Conservation (phyloP, 1,140 invertebrate genomes). For the Drosophila tropicalis region DNA sequence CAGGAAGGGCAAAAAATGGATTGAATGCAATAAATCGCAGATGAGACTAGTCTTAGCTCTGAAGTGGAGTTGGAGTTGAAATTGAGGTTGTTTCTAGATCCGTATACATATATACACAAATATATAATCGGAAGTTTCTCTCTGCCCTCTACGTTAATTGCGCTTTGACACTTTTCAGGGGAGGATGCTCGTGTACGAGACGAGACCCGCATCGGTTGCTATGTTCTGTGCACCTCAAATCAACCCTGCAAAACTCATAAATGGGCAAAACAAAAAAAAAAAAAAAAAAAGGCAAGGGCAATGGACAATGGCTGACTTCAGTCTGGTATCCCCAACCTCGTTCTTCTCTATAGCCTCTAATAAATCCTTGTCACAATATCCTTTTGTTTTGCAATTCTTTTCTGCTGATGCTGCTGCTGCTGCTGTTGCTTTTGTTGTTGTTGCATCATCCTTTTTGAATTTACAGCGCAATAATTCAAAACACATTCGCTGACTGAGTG, state of each 20-base stretch:
- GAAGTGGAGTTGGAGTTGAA: slow-evolving; percentile 23
- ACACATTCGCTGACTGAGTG: slow-evolving; percentile 72
- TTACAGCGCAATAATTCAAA: slow-evolving; percentile 79
- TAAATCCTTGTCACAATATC: slow-evolving; percentile 81
- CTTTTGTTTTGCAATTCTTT: slow-evolving; percentile 78
- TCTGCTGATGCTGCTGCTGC: slow-evolving; percentile 26
- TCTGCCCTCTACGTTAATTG: slow-evolving; percentile 53
- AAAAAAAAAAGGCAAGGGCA: slow-evolving; percentile 33
- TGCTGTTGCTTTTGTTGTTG: slow-evolving; percentile 2
- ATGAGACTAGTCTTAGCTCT: slow-evolving; percentile 26
- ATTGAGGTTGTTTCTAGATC: slow-evolving; percentile 24
- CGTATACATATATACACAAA: too few species aligned
- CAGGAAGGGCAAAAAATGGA: slow-evolving; percentile 38
- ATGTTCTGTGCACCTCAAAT: slow-evolving; percentile 40
- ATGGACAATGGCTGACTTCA: slow-evolving; percentile 34
- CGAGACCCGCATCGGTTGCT: slow-evolving; percentile 1
- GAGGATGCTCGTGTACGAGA: background rate
- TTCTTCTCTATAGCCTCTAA: slow-evolving; percentile 42
- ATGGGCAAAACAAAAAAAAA: slow-evolving; percentile 4
- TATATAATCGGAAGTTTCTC: background rate
- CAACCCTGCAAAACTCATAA: slow-evolving; percentile 56
- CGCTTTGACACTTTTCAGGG: slow-evolving; percentile 57
- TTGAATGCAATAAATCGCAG: slow-evolving; percentile 65
- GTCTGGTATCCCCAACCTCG: background rate
- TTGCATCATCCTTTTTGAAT: slow-evolving; percentile 71